Percentiles rank a stretch among this genome's conserved stretches.
Conservation (phyloP, 2,113 vertebrate genomes). For the human region DNA sequence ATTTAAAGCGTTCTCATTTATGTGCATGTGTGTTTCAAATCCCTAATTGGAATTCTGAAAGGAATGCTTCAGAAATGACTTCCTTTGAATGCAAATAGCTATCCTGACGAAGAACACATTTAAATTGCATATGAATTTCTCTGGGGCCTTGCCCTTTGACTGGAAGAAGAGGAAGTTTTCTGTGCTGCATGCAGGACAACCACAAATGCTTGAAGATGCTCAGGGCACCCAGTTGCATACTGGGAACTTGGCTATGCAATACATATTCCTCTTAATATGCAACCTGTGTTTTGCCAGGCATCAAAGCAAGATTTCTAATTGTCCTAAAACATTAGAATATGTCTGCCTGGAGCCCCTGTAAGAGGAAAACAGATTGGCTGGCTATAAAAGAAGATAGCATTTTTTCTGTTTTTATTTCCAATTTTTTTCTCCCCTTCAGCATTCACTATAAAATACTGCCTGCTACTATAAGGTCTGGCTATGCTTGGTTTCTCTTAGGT, state of each 20-base stretch:
- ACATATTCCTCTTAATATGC: not conserved
- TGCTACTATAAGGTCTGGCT: not conserved
- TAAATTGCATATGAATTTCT: conserved; percentile 53
- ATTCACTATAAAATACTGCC: not conserved
- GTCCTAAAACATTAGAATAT: not conserved
- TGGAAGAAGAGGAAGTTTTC: conserved; percentile 10
- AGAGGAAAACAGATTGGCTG: conserved; percentile 28
- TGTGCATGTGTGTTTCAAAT: not conserved
- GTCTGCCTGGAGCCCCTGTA: not conserved
- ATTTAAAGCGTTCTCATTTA: conserved; percentile 51
- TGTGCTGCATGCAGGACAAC: not conserved
- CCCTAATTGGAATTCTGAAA: conserved; percentile 68
- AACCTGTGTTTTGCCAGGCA: conserved; percentile 11
- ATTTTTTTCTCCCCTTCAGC: not conserved
- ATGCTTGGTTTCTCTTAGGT: not conserved
- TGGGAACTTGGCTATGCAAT: not conserved
- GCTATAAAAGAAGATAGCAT: not conserved
- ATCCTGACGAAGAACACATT: conserved; percentile 40
- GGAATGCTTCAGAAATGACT: conserved; percentile 57
- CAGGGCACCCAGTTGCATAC: not conserved
- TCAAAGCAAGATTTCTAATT: conserved; percentile 51
- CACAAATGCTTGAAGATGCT: not conserved
- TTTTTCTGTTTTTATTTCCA: conserved; percentile 8
- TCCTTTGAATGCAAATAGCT: conserved; percentile 59
- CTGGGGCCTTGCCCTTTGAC: conserved; percentile 16